Conservation (phyloP, 2,888 invertebrate genomes). For the Meganola albula region DNA sequence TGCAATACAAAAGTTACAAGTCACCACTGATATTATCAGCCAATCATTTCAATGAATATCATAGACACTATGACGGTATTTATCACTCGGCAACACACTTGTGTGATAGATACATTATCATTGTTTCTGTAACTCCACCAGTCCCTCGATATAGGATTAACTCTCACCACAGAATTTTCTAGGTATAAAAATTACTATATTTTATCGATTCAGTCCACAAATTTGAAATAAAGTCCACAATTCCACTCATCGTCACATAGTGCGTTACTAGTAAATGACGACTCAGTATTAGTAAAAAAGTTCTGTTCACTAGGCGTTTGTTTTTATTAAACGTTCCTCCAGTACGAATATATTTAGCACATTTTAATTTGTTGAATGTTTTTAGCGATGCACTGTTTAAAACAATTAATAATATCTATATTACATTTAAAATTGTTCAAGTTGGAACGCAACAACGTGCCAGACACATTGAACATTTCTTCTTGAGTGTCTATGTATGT, state of each 20-base stretch:
- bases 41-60: constrained; percentile 36
- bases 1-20: constrained; percentile 68
- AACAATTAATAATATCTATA: constrained; percentile 68
- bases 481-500: constrained; percentile 43
- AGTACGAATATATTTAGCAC: constrained; percentile 74
- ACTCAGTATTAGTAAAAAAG: constrained; percentile 57
- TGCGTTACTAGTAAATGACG: constrained; percentile 46
- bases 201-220: constrained; percentile 72
- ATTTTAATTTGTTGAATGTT: constrained; percentile 75
- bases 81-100: constrained; percentile 54
- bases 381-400: constrained; percentile 74
- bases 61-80: constrained; percentile 48
- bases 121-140: constrained; percentile 52
- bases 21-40: constrained; percentile 54
- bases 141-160: constrained; percentile 66
- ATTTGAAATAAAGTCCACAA: constrained; percentile 76
- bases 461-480: constrained; percentile 44
- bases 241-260: constrained; percentile 56
- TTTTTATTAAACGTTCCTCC: constrained; percentile 69
- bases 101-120: constrained; percentile 48
- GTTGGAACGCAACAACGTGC: constrained; percentile 55
- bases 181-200: constrained; percentile 74
- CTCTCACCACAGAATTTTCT: constrained; percentile 75
- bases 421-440: constrained; percentile 68
- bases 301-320: constrained; percentile 74